Conservation (phyloP, 2,113 vertebrate genomes). For the Sinocyclocheilus anophthalmus region DNA sequence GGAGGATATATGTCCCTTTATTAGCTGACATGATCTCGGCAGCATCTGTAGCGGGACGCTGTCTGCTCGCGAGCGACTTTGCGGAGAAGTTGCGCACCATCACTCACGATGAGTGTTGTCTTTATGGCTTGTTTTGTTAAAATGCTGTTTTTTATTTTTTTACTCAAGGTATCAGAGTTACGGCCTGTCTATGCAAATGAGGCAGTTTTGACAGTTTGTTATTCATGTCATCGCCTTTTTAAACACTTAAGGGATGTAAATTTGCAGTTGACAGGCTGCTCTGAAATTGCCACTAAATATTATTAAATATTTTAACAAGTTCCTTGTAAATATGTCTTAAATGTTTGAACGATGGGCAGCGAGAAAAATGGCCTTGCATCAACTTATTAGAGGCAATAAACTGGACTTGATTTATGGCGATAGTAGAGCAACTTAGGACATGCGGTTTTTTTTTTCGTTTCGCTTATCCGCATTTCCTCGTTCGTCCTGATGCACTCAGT, state of each 20-base stretch:
- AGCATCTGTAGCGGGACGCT: conserved; percentile 72
- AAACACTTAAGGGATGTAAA: conserved; percentile 83
- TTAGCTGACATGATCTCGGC: conserved; percentile 79
- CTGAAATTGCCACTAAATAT: conserved; percentile 85
- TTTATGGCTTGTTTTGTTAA: conserved; percentile 85
- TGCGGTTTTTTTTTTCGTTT: conserved; percentile 62
- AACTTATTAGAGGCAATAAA: conserved; percentile 85
- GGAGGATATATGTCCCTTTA: conserved; percentile 83
- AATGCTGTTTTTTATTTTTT: conserved; percentile 79
- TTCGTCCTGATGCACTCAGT: conserved; percentile 74
- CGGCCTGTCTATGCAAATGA: conserved; percentile 82
- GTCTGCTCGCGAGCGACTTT: conserved; percentile 71
- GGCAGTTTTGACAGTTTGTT: conserved; percentile 82
- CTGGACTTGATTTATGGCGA: conserved; percentile 75
- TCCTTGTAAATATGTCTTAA: conserved; percentile 86
- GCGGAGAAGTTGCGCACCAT: conserved; percentile 74
- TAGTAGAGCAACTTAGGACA: conserved; percentile 73
- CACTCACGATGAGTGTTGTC: conserved; percentile 76
- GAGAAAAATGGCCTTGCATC: conserved; percentile 84
- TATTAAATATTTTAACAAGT: conserved; percentile 89
- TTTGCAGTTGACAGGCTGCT: conserved; percentile 74
- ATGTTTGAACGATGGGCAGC: conserved; percentile 81
- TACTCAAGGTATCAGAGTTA: conserved; percentile 82
- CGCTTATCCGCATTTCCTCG: conserved; percentile 68
- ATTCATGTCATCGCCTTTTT: conserved; percentile 83